phyloP scores from a whole-genome alignment of 2,888 invertebrate species.

The Anodontia alba region DNA sequence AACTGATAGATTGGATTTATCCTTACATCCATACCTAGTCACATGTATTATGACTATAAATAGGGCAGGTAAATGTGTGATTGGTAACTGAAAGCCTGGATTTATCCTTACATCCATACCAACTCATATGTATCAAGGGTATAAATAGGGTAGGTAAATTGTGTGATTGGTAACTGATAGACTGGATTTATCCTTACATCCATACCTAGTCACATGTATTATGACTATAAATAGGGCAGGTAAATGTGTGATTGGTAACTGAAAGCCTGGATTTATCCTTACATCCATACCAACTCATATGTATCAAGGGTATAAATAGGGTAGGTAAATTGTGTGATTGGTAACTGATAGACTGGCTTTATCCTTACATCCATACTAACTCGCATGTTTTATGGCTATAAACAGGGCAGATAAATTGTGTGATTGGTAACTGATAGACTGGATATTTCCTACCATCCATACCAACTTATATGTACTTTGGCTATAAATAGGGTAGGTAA shows the following conservation, averaged over 20 bases:
- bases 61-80: conserved; percentile 95
- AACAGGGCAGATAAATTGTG: conserved; percentile 88
- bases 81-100: conserved; percentile 96
- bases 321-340: conserved; percentile 88
- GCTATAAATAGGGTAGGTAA: conserved; percentile 94
- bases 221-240: no score
- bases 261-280: conserved; percentile 96
- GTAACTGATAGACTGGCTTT: conserved; percentile 96
- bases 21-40: no score
- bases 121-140: conserved; percentile 97
- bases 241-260: conserved; percentile 86
- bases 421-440: conserved; percentile 94
- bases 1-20: no score
- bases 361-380: conserved; percentile 97
- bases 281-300: conserved; percentile 98
- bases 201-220: no score
- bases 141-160: conserved; percentile 92
- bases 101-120: conserved; percentile 97
- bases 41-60: conserved; percentile 87
- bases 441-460: conserved; percentile 97
- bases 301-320: conserved; percentile 96
- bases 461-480: conserved; percentile 97
- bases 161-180: no score
- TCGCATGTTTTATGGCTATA: conserved; percentile 97
- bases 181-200: no score